Evolutionary conservation across 2,113 vertebrate species (phyloP), one percentile per base, ranked within the genome.

Genomic region (Ahaetulla prasina): DNA sequence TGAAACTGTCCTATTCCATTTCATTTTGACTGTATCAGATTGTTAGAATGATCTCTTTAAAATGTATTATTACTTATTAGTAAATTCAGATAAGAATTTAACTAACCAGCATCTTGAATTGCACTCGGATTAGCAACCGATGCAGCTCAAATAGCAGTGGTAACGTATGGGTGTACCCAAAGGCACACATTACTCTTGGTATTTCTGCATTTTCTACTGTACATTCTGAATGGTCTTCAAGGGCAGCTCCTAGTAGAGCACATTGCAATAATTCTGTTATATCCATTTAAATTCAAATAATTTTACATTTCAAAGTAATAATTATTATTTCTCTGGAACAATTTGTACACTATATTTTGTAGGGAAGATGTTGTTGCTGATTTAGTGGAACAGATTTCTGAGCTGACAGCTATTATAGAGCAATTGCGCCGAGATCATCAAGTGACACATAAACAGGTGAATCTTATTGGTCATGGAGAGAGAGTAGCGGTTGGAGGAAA

Each of bases 371-470:
- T 96, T 87, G 86, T 97, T 57, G 85, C 91, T 52, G 96, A 97
- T 91, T 96, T 97, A 20, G 93, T 97, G 84, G 96, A 97, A 80
- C 96, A 97, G 95, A 97, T 97, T 91, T 93, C 96, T 12, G 96
- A 97, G 90, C 92, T 97, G 90, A 97, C 93, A 0, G 89, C 90
- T n/a, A 89, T 96, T 49, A 96, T 97, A 92, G 96, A 97, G 43
- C 97, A 97, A 93, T 93, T 97, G 95, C 95, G 94, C 90, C 95
- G 96, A 92, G 97, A 97, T 87, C 96, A 97, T 52, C 90, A 95
- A 43, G 88, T 92, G 80, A 92, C 95, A 3, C 95, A 94, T 89
- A 96, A 91, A 87, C 43, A 92, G 94, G 96, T 97, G 63, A 97
- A 96, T 94, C 47, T 0, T 8, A 18, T n/a, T 27, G 14, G 23